phyloP scores from a whole-genome alignment of 2,113 vertebrate genomes.

The Lepus timidus region DNA sequence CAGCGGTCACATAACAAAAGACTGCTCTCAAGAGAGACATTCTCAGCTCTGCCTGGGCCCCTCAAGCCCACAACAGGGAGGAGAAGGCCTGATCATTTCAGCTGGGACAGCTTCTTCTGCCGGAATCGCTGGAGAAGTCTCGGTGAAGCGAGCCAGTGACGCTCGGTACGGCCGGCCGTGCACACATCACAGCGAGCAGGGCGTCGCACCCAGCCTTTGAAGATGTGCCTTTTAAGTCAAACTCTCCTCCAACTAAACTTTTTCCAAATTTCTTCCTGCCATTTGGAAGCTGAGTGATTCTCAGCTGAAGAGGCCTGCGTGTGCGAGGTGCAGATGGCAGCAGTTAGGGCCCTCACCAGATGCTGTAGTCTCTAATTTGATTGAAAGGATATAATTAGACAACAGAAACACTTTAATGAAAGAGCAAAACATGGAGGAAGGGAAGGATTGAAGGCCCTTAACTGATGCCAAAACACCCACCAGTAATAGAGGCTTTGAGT shows the following conservation, averaged over 20 bases:
- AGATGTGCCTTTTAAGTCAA: slow-evolving; percentile 82
- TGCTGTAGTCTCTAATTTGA: slow-evolving; percentile 98
- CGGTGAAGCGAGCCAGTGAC: not conserved
- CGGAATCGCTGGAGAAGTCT: slow-evolving; percentile 19
- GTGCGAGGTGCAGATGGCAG: slow-evolving; percentile 96
- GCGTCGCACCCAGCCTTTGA: slow-evolving; percentile 56
- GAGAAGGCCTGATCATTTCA: slow-evolving; percentile 23
- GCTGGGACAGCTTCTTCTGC: slow-evolving; percentile 21
- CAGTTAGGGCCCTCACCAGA: slow-evolving; percentile 95
- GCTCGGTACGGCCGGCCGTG: not conserved
- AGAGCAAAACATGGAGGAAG: slow-evolving; percentile 88
- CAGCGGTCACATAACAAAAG: slow-evolving; percentile 68
- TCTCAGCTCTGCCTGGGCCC: not conserved
- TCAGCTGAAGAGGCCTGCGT: slow-evolving; percentile 87
- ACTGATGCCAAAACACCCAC: slow-evolving; percentile 89
- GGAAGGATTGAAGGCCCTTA: slow-evolving; percentile 92
- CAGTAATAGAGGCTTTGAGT: slow-evolving; percentile 86
- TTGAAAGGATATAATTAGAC: slow-evolving; percentile 98
- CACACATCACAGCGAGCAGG: slow-evolving; percentile 45
- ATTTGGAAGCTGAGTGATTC: slow-evolving; percentile 84
- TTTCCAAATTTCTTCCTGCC: slow-evolving; percentile 77
- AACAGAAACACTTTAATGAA: slow-evolving; percentile 95
- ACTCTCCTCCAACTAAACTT: slow-evolving; percentile 74
- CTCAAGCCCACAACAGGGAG: not conserved
- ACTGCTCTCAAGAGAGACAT: slow-evolving; percentile 49